Percentiles rank a stretch among this genome's conserved stretches.
Evolutionary conservation across 2,888 invertebrate species (phyloP).

Genomic region (Caenorhabditis drosophilae): DNA sequence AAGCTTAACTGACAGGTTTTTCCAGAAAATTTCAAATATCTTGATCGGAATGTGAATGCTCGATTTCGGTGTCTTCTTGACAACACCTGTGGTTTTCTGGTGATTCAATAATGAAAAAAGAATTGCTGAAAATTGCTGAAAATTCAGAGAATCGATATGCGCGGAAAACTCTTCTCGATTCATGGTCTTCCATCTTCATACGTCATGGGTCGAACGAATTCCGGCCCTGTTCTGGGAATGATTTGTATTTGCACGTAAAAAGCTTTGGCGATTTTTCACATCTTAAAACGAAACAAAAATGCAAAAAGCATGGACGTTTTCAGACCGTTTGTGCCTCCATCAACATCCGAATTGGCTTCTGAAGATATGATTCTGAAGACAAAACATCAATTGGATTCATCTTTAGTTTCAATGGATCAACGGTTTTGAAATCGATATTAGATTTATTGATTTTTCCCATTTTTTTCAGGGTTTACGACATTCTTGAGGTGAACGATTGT

Average conservation of each 20-base stretch:
- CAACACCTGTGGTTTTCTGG: slow-evolving; percentile 98
- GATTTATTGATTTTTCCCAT: too few relatives aligned
- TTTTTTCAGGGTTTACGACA: slow-evolving; percentile 48
- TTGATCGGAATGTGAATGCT: slow-evolving; percentile 96
- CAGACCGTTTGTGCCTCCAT: slow-evolving; percentile 92
- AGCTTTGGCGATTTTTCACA: not conserved
- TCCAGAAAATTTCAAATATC: slow-evolving; percentile 45
- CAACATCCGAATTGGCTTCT: slow-evolving; percentile 87
- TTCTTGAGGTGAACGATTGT: slow-evolving; percentile 62
- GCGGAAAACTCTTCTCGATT: slow-evolving; percentile 91
- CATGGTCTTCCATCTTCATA: slow-evolving; percentile 81
- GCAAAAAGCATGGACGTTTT: slow-evolving; percentile 18
- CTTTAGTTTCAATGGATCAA: slow-evolving; percentile 61
- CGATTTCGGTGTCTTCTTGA: slow-evolving; percentile 97
- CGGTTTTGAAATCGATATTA: slow-evolving; percentile 30
- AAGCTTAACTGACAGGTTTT: not conserved
- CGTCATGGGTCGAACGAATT: slow-evolving; percentile 34
- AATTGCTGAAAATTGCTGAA: not conserved
- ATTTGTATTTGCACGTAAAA: slow-evolving; percentile 88
- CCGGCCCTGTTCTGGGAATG: slow-evolving; percentile 76
- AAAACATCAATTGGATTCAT: slow-evolving; percentile 94
- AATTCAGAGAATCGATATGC: slow-evolving; percentile 89
- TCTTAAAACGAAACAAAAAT: not conserved
- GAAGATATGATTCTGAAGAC: slow-evolving; percentile 99
- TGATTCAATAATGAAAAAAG: slow-evolving; percentile 73